Base-by-base conservation (phyloP, 2,113 vertebrate species). In the Dasypus novemcinctus region DNA sequence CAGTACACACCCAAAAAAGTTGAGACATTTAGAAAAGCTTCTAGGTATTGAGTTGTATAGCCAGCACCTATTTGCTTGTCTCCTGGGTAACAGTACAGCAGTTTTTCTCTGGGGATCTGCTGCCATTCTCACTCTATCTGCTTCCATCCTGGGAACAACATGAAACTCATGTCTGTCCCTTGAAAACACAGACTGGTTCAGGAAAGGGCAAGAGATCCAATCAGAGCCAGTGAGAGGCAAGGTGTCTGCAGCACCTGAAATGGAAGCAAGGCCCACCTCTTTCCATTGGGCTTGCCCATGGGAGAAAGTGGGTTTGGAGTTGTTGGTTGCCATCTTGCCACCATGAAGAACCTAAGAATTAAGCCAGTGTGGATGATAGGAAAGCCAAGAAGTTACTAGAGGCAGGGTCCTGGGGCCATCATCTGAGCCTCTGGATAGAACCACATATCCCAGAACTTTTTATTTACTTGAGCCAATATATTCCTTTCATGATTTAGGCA, bases 1-100 rank as follows among this genome's bases (percentile, higher is more conserved):
- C 36, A 89, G 33, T 85, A 86, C 4, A 88, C 85, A 59, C 33
- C n/a, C 14, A 49, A 66, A 76, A 80, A 76, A 61, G 7, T 38
- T 46, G 79, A 18, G 69, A 66, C 59, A 57, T 64, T 96, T 66
- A 80, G 81, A 85, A 85, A 93, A 72, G 43, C 78, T 82, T 90
- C 20, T 85, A 41, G 64, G 8, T 66, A 87, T 29, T 33, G n/a
- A 80, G 71, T 13, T 82, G 49, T n/a, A 54, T n/a, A 54, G 63
- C 96, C 8, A 79, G 52, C 18, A 38, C 74, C 38, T 38, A 27
- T 59, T 38, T 12, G 1, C 80, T n/a, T 9, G 38, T 94, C 90
- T 90, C 59, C 71, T 83, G 80, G 81, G 90, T 80, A 86, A 91
- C 41, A 31, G 36, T 82, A 74, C 52, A 49, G 14, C 49, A 52